phyloP scores from a whole-genome alignment of 2,113 vertebrate genomes.

The Hippocampus mohnikei region DNA sequence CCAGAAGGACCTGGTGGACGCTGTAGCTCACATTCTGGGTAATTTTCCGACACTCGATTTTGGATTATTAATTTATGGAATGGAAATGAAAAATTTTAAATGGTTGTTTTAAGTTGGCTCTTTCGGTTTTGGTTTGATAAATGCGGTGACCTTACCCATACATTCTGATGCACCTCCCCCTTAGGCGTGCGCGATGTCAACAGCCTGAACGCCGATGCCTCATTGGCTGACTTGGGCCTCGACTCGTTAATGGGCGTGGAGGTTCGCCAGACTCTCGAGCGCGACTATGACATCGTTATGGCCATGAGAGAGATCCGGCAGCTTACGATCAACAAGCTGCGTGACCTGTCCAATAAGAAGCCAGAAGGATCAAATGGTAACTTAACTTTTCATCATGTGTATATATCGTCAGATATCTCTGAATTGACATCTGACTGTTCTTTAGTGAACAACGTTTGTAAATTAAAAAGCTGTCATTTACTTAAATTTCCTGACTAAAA shows the following conservation, averaged over 20 bases:
- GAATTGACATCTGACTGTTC: background rate
- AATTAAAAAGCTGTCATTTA: background rate
- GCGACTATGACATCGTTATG: constrained; percentile 85
- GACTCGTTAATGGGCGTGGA: constrained; percentile 97
- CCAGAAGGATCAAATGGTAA: constrained; percentile 65
- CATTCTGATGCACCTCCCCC: background rate
- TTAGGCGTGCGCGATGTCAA: constrained; percentile 85
- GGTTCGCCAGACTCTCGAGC: constrained; percentile 89
- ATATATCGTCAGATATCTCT: background rate
- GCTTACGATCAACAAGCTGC: constrained; percentile 85
- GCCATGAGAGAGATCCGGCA: constrained; percentile 87
- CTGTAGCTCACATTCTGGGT: constrained; percentile 92
- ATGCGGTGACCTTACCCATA: background rate
- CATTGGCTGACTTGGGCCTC: constrained; percentile 88
- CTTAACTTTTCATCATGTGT: no score
- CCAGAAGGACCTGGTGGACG: constrained; percentile 79
- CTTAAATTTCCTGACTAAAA: constrained; percentile 49
- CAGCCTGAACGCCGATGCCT: constrained; percentile 78
- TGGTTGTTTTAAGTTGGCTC: background rate
- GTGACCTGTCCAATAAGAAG: constrained; percentile 73
- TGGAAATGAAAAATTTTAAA: background rate
- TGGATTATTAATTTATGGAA: background rate
- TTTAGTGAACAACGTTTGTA: no score
- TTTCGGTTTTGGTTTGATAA: background rate
- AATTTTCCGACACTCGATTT: constrained; percentile 5